These are phyloP conservation scores for Musca domestica DNA, from an alignment of 1,140 invertebrate genomes.

Conservation along the genomic window DNA sequence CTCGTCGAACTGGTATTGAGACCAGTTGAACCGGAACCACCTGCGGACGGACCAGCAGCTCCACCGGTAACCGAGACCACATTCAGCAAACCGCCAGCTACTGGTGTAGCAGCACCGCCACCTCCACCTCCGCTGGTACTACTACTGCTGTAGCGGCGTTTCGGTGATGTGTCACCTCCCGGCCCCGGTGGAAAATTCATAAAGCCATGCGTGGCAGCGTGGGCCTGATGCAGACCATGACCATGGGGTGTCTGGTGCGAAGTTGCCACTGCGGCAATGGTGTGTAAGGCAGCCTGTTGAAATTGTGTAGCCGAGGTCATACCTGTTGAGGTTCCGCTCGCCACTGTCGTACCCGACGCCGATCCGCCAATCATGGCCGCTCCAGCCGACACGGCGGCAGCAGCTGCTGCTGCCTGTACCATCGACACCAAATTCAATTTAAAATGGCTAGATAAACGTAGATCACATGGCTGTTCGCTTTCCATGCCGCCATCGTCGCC, in stretches of 20 bases:
- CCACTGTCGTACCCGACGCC: slow-evolving; percentile 20
- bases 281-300: slow-evolving; percentile 28
- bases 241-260: slow-evolving; percentile 25
- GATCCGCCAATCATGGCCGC: slow-evolving; percentile 23
- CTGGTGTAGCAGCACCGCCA: not conserved
- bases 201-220: slow-evolving; percentile 6
- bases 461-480: slow-evolving; percentile 44
- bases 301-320: slow-evolving; percentile 22
- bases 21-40: slow-evolving; percentile 5
- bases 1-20: not conserved
- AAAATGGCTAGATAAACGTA: slow-evolving; percentile 32
- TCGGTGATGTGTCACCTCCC: slow-evolving; percentile 31
- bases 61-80: slow-evolving; percentile 24
- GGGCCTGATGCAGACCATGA: not conserved
- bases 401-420: slow-evolving; percentile 20
- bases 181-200: slow-evolving; percentile 29
- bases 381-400: not conserved
- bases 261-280: slow-evolving; percentile 27
- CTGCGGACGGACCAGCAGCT: not conserved
- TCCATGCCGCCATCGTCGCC: slow-evolving; percentile 27
- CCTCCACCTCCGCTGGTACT: slow-evolving; percentile 28
- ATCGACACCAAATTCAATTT: slow-evolving; percentile 27
- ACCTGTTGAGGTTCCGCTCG: slow-evolving; percentile 26
- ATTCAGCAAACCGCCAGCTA: not conserved
- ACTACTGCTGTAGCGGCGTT: slow-evolving; percentile 41